These are phyloP conservation scores for Zaprionus gabonicus DNA, from an alignment of 1,140 invertebrate species.

Conservation along the genomic window DNA sequence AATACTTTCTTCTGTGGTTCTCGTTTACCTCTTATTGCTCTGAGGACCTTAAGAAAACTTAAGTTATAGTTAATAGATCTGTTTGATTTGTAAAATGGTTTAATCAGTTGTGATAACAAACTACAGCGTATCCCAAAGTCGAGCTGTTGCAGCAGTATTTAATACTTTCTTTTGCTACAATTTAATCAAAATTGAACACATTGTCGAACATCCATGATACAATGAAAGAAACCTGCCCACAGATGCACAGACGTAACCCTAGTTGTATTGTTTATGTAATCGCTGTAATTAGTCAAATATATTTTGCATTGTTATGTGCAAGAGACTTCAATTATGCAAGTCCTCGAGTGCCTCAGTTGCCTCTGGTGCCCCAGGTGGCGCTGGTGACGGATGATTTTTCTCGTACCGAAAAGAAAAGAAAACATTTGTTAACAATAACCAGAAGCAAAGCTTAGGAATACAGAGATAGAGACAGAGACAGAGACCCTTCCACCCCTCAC, in stretches of 20 bases:
- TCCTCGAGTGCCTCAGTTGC: neutral
- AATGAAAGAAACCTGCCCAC: neutral
- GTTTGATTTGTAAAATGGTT: too few relatives aligned
- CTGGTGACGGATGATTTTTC: slow-evolving; percentile 1
- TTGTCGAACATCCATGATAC: neutral
- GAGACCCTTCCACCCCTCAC: too few relatives aligned
- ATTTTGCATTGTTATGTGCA: slow-evolving; percentile 52
- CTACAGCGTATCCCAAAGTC: neutral
- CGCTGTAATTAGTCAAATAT: slow-evolving; percentile 55
- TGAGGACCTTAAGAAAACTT: too few relatives aligned
- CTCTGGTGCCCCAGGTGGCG: neutral
- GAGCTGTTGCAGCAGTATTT: neutral
- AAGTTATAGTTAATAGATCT: too few relatives aligned
- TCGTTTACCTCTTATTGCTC: too few relatives aligned
- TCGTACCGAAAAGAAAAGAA: slow-evolving; percentile 40
- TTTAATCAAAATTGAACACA: neutral
- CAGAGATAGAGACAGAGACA: slow-evolving; percentile 4
- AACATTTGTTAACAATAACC: slow-evolving; percentile 62
- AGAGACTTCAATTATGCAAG: slow-evolving; percentile 20
- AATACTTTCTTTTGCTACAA: neutral
- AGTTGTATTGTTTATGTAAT: slow-evolving; percentile 46
- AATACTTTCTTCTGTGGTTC: too few relatives aligned
- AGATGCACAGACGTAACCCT: slow-evolving; percentile 14
- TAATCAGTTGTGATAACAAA: too few relatives aligned
- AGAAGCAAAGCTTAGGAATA: slow-evolving; percentile 50